Percentiles rank a stretch among this genome's conserved stretches.
Evolutionary conservation across 2,113 vertebrate genomes (phyloP).

Genomic region (Gasterosteus aculeatus): DNA sequence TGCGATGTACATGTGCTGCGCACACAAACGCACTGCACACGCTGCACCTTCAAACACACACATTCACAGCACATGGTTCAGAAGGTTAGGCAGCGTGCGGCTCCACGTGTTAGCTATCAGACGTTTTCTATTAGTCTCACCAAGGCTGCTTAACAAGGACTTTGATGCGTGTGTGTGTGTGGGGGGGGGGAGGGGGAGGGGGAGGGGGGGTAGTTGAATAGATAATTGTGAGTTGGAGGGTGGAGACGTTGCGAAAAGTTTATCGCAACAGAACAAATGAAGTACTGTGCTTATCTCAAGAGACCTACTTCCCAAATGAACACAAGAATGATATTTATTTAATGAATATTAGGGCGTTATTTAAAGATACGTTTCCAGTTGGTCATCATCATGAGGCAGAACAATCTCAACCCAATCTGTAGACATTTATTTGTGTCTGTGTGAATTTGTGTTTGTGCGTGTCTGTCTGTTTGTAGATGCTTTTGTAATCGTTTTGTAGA

Average conservation of each 20-base stretch:
- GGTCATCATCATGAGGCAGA: not conserved
- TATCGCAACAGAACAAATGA: not conserved
- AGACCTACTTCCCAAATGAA: not conserved
- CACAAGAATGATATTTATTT: not conserved
- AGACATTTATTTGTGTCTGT: not conserved
- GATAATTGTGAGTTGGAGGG: not conserved
- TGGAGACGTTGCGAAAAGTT: not conserved
- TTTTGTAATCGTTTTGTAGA: conserved; percentile 19
- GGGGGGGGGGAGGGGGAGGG: not conserved
- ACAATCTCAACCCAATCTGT: not conserved
- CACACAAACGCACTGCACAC: not conserved
- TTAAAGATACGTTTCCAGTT: not conserved
- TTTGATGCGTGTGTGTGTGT: conserved; percentile 48
- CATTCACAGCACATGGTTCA: conserved; percentile 23
- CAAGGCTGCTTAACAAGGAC: conserved; percentile 36
- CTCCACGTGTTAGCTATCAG: conserved; percentile 58
- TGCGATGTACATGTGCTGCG: conserved; percentile 7
- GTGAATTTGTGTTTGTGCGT: not conserved
- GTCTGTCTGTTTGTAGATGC: not conserved
- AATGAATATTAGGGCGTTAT: not conserved
- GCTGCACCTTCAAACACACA: conserved; percentile 8
- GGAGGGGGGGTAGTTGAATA: not conserved
- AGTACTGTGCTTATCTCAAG: not conserved
- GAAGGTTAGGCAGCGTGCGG: conserved; percentile 21
- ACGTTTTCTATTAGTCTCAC: conserved; percentile 48